Conservation (phyloP, 2,113 vertebrate genomes). For the Arvicanthis niloticus region DNA sequence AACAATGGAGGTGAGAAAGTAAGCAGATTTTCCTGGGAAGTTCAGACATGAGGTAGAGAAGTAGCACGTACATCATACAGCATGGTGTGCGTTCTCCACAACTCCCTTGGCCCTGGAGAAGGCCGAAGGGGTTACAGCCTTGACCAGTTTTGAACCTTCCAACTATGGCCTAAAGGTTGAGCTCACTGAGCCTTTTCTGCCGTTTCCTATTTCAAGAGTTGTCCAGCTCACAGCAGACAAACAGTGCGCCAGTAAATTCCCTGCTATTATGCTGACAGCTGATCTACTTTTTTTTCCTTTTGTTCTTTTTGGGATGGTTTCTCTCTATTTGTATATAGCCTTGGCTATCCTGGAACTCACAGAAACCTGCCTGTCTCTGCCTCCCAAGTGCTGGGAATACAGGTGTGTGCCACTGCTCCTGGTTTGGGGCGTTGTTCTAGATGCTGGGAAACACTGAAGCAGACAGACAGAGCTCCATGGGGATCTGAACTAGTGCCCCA, state of each 20-base stretch:
- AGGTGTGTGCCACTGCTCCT: not conserved
- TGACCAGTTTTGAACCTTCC: not conserved
- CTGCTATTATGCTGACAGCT: not conserved
- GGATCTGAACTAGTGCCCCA: not conserved
- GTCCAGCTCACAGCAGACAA: not conserved
- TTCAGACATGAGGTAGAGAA: not conserved
- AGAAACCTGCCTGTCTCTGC: not conserved
- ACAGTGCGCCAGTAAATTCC: not conserved
- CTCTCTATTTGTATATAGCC: not conserved
- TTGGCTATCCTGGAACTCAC: not conserved
- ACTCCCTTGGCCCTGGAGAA: not conserved
- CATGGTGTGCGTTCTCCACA: not conserved
- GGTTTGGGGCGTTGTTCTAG: not conserved
- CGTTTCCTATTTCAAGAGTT: not conserved
- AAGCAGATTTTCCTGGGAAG: conserved; percentile 54
- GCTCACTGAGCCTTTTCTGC: not conserved
- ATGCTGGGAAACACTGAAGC: not conserved
- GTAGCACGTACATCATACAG: not conserved
- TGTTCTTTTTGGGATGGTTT: not conserved
- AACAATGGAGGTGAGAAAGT: conserved; percentile 26
- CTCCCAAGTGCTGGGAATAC: not conserved
- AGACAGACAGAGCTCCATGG: not conserved
- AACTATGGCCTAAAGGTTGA: not conserved
- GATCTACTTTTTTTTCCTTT: not conserved
- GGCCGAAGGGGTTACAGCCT: no score